Evolutionary conservation across 2,113 vertebrate species (phyloP).

Genomic region (Mandrillus leucophaeus): DNA sequence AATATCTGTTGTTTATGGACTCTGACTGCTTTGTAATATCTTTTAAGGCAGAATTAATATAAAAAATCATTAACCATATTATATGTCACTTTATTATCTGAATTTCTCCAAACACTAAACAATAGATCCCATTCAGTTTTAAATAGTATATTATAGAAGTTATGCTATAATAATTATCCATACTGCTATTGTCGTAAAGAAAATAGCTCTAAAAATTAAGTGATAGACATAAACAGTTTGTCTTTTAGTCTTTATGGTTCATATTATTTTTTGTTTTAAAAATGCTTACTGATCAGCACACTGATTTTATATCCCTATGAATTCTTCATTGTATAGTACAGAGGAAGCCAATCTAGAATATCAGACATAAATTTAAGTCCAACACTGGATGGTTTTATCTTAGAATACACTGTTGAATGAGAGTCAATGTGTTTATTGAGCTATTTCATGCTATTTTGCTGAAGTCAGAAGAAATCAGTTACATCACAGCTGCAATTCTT

Average conservation of each 20-base stretch:
- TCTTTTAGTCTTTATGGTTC: neutral
- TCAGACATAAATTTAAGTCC: neutral
- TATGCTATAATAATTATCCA: neutral
- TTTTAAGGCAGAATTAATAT: neutral
- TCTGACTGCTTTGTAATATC: neutral
- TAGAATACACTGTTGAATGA: neutral
- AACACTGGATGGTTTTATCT: neutral
- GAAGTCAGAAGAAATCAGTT: constrained; percentile 47
- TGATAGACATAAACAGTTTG: neutral
- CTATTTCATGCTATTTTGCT: constrained; percentile 38
- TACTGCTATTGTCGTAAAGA: neutral
- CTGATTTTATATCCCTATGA: neutral
- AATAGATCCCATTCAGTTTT: neutral
- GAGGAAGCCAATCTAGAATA: neutral
- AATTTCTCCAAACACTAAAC: neutral
- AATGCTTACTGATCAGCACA: neutral
- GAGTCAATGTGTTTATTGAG: neutral
- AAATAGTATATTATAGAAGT: neutral
- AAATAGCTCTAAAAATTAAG: neutral
- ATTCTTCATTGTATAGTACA: neutral
- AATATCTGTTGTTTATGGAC: neutral
- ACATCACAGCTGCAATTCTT: constrained; percentile 18
- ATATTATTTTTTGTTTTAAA: neutral
- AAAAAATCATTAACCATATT: neutral
- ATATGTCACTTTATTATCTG: neutral